phyloP scores from a whole-genome alignment of 2,888 invertebrate species.

The Cheilosia urbana region DNA sequence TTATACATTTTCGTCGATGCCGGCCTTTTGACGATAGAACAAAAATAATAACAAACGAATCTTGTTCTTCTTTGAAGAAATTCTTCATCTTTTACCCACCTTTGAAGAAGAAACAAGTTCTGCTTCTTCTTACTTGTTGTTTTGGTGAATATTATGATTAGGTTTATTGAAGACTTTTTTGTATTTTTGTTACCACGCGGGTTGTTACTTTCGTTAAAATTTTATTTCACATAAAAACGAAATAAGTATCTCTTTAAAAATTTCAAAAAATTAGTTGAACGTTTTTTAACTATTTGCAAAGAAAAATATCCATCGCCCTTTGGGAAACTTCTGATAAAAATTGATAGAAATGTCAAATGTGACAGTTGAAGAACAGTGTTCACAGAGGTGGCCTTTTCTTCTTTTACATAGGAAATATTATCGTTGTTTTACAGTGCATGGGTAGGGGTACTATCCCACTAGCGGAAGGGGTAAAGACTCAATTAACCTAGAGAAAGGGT shows the following conservation, averaged over 20 bases:
- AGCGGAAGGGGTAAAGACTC: too few species aligned
- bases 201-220: too few species aligned
- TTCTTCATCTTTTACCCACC: conserved; percentile 28
- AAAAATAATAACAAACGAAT: conserved; percentile 49
- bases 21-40: conserved; percentile 23
- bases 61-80: conserved; percentile 52
- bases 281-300: neutral
- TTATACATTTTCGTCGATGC: conserved; percentile 1
- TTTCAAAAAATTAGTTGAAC: neutral
- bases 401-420: neutral
- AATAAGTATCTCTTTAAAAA: too few species aligned
- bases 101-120: conserved; percentile 3
- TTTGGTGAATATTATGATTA: conserved; percentile 26
- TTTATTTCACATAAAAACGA: too few species aligned
- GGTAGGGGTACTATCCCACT: too few species aligned
- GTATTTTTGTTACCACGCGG: neutral
- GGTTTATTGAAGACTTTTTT: neutral
- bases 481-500: too few species aligned
- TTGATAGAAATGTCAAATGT: neutral
- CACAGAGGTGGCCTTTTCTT: neutral
- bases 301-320: neutral
- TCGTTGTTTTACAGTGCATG: too few species aligned
- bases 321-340: neutral
- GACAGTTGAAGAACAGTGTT: neutral
- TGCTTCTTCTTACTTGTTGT: conserved; percentile 50